Percentiles rank a stretch among this genome's conserved stretches.
Conservation (phyloP, 35 echinoderm and acorn worm species). For the Stichopus chloronotus region DNA sequence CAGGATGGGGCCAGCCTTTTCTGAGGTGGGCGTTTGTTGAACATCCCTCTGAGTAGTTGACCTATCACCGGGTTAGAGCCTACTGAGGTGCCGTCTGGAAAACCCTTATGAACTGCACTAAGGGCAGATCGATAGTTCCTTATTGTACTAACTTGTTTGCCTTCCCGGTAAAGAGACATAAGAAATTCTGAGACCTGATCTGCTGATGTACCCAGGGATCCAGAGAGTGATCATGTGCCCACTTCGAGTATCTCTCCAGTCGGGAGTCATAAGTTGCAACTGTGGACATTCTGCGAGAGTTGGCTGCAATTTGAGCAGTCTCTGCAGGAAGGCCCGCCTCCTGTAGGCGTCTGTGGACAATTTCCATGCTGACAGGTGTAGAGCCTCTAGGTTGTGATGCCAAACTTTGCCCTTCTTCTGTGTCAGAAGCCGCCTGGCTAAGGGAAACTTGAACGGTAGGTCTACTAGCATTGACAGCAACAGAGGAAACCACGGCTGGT, state of each 20-base stretch:
- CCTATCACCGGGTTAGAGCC: too few relatives aligned
- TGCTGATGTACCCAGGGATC: conserved; percentile 2
- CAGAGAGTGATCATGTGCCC: not conserved
- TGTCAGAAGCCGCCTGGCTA: not conserved
- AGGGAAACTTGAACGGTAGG: not conserved
- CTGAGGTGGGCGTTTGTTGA: conserved; percentile 1
- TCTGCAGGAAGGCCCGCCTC: conserved; percentile 15
- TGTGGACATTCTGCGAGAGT: not conserved
- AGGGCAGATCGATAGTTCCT: conserved; percentile 50
- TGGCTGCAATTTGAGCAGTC: not conserved
- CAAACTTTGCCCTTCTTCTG: not conserved
- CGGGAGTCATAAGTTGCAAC: too few relatives aligned
- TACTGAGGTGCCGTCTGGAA: not conserved
- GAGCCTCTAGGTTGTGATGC: not conserved
- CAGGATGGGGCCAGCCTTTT: conserved; percentile 29
- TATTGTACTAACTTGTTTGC: not conserved
- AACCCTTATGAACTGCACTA: conserved; percentile 12
- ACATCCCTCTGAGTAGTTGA: conserved; percentile 39
- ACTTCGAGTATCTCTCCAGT: too few relatives aligned
- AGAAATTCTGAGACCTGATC: conserved; percentile 24
- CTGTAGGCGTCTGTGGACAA: not conserved
- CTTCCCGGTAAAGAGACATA: not conserved
- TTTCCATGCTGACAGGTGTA: conserved; percentile 44
- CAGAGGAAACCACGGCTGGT: not conserved
- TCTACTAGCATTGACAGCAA: not conserved